Evolutionary conservation across 2,888 invertebrate genomes (phyloP).

Genomic region (Drosophila sordidula): DNA sequence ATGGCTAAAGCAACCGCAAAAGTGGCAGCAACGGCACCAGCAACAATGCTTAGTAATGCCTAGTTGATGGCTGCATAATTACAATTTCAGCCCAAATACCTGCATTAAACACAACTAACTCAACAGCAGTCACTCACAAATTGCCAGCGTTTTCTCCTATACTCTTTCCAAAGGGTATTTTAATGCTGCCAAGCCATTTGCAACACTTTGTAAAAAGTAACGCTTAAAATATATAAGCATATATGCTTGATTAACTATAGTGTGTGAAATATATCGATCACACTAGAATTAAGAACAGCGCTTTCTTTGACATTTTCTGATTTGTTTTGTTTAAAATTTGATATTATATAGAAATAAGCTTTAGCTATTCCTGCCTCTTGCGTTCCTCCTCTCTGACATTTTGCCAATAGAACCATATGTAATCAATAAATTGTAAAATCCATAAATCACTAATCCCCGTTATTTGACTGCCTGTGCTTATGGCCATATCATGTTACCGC

Average conservation of each 20-base stretch:
- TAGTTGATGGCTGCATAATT: slow-evolving; percentile 74
- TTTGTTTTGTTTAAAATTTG: too few species aligned
- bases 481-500: slow-evolving; percentile 5
- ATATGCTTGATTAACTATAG: too few species aligned
- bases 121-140: slow-evolving; percentile 28
- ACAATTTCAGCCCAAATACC: slow-evolving; percentile 68
- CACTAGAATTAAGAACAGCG: too few species aligned
- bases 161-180: slow-evolving; percentile 1
- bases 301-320: too few species aligned
- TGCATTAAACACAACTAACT: slow-evolving; percentile 49
- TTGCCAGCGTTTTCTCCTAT: slow-evolving; percentile 28
- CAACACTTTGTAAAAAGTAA: neutral
- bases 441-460: neutral
- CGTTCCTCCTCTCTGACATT: too few species aligned
- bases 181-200: neutral
- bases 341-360: too few species aligned
- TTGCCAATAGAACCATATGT: too few species aligned
- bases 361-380: too few species aligned
- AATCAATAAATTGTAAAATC: too few species aligned
- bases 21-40: slow-evolving; percentile 33
- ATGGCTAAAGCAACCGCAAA: slow-evolving; percentile 60
- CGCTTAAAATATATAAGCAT: too few species aligned
- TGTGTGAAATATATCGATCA: too few species aligned
- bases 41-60: slow-evolving; percentile 43
- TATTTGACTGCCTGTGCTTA: neutral